These are phyloP conservation scores for Condylostylus longicornis DNA, from an alignment of 1,140 invertebrate genomes.

Conservation along the genomic window DNA sequence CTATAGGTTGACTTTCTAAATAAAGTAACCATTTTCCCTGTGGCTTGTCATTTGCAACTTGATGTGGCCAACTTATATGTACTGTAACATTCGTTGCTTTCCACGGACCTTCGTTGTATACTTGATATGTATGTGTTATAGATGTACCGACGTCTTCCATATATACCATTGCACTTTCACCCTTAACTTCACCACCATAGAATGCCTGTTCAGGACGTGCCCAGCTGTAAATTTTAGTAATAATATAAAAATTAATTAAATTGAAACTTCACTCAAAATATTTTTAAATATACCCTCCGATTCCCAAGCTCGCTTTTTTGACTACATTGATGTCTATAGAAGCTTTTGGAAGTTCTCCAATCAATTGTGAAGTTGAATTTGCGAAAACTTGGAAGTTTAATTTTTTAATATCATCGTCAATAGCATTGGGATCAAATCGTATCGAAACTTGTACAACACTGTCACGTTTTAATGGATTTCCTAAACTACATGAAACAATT, in stretches of 20 bases:
- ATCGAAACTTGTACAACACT: slow-evolving; percentile 44
- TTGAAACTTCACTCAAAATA: slow-evolving; percentile 6
- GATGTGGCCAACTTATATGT: slow-evolving; percentile 77
- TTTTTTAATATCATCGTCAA: slow-evolving; percentile 51
- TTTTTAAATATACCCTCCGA: slow-evolving; percentile 51
- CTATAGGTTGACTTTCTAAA: slow-evolving; percentile 59
- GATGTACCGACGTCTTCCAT: slow-evolving; percentile 73
- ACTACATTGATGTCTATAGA: slow-evolving; percentile 50
- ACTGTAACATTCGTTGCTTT: slow-evolving; percentile 61
- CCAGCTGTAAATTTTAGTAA: slow-evolving; percentile 38
- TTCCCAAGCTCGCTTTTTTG: slow-evolving; percentile 64
- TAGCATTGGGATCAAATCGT: slow-evolving; percentile 60
- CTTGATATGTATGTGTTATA: slow-evolving; percentile 71
- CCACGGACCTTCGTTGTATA: slow-evolving; percentile 79
- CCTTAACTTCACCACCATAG: slow-evolving; percentile 70
- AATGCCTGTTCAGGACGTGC: slow-evolving; percentile 61
- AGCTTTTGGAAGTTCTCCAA: slow-evolving; percentile 38
- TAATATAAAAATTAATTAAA: slow-evolving; percentile 1
- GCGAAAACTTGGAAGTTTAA: slow-evolving; percentile 59
- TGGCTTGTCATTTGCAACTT: slow-evolving; percentile 59
- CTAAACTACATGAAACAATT: slow-evolving; percentile 62
- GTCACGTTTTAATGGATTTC: slow-evolving; percentile 66
- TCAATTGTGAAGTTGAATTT: slow-evolving; percentile 74
- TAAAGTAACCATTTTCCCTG: slow-evolving; percentile 84
- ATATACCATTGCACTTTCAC: slow-evolving; percentile 65